phyloP scores from a whole-genome alignment of 2,888 invertebrate species.

The Andrena camellia region DNA sequence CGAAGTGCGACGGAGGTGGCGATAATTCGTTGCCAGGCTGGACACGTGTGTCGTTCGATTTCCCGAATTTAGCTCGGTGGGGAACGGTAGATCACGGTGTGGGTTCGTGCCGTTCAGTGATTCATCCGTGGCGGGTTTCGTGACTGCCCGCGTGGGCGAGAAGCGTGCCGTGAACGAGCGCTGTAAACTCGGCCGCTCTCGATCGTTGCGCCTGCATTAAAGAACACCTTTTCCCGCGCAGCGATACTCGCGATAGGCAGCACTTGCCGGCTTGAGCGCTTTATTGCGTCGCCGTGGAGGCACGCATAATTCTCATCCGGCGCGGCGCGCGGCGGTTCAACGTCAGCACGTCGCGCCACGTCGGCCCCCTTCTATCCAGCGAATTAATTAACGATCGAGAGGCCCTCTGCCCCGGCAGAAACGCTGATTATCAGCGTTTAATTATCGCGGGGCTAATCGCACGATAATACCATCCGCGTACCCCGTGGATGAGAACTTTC shows the following conservation, averaged over 20 bases:
- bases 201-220: constrained; percentile 68
- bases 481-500: constrained; percentile 11
- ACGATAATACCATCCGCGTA: neutral
- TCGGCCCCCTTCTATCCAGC: neutral
- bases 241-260: constrained; percentile 44
- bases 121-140: constrained; percentile 76
- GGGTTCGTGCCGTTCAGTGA: constrained; percentile 74
- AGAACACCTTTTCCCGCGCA: constrained; percentile 62
- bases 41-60: constrained; percentile 52
- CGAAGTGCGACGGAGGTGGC: constrained; percentile 37
- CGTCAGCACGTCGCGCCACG: constrained; percentile 18
- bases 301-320: constrained; percentile 64
- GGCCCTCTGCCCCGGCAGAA: constrained; percentile 10
- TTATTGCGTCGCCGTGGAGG: constrained; percentile 59
- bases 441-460: constrained; percentile 61
- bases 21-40: constrained; percentile 53
- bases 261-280: constrained; percentile 52
- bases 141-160: constrained; percentile 70
- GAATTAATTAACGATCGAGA: constrained; percentile 66
- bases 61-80: constrained; percentile 23
- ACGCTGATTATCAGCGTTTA: constrained; percentile 60
- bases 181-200: constrained; percentile 74
- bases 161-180: constrained; percentile 73
- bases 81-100: constrained; percentile 38
- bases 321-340: constrained; percentile 3